Conservation (phyloP, 2,113 vertebrate species). For the Pontoporia blainvillei region DNA sequence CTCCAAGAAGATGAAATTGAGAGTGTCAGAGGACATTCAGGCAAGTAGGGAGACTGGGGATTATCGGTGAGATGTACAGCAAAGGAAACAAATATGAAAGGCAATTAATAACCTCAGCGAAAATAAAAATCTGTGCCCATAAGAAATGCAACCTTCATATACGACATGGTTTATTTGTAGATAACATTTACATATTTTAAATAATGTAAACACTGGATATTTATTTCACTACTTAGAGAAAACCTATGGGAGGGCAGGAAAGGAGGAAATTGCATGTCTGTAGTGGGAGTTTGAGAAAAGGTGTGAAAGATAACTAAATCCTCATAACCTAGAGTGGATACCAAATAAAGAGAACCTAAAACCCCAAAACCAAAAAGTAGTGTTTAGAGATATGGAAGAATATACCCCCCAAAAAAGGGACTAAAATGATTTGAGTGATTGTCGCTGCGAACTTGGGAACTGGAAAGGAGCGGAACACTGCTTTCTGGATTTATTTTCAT, state of each 20-base stretch:
- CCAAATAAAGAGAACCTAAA: not conserved
- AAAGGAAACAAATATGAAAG: not conserved
- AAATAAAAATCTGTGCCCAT: not conserved
- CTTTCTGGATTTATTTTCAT: not conserved
- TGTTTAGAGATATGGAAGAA: not conserved
- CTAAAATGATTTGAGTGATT: not conserved
- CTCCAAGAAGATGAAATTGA: not conserved
- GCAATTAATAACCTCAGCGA: not conserved
- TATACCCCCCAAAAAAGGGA: not conserved
- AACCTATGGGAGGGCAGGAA: not conserved
- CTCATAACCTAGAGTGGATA: not conserved
- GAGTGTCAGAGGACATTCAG: not conserved
- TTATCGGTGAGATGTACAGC: not conserved
- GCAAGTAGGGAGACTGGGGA: not conserved
- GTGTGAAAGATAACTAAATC: not conserved
- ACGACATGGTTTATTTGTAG: not conserved
- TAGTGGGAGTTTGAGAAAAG: not conserved
- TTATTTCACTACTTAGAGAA: not conserved
- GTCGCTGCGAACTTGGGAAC: not conserved
- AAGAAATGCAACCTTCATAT: not conserved
- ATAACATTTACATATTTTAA: not conserved
- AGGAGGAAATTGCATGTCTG: not conserved
- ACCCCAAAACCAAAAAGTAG: not conserved
- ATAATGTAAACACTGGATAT: not conserved
- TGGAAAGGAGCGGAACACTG: not conserved